Evolutionary conservation across 2,888 invertebrate genomes (phyloP).

Genomic region (Pollenia angustigena): DNA sequence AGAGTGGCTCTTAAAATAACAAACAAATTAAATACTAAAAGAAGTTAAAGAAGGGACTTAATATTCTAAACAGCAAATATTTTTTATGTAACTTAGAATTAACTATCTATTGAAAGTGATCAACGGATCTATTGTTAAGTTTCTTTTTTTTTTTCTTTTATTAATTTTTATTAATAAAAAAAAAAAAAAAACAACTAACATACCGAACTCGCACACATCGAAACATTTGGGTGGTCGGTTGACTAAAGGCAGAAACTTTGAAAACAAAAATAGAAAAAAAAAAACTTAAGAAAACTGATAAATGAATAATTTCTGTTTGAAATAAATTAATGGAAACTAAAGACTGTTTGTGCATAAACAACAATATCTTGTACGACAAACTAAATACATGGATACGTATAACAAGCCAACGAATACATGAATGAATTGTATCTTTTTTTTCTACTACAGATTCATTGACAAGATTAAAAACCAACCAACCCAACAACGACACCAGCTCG

Average conservation of each 20-base stretch:
- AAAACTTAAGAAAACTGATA: background rate
- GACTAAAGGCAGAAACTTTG: background rate
- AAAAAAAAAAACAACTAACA: background rate
- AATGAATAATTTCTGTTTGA: slow-evolving; percentile 17
- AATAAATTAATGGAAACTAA: slow-evolving; percentile 17
- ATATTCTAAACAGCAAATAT: slow-evolving; percentile 59
- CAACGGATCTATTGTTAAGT: slow-evolving; percentile 46
- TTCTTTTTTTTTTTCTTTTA: slow-evolving; percentile 3
- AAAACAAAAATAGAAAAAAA: slow-evolving; percentile 12
- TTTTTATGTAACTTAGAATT: slow-evolving; percentile 43
- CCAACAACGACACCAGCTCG: slow-evolving; percentile 42
- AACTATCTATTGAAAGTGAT: slow-evolving; percentile 58
- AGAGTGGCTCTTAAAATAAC: slow-evolving; percentile 22
- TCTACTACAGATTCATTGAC: slow-evolving; percentile 56
- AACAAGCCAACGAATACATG: slow-evolving; percentile 10
- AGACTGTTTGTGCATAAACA: slow-evolving; percentile 24
- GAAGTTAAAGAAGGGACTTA: slow-evolving; percentile 40
- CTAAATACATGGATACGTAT: background rate
- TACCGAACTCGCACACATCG: slow-evolving; percentile 7
- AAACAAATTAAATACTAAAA: slow-evolving; percentile 3
- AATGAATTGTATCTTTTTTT: slow-evolving; percentile 33
- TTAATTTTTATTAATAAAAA: slow-evolving; percentile 18
- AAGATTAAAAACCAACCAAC: slow-evolving; percentile 54
- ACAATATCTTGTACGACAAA: slow-evolving; percentile 3
- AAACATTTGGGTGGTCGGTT: slow-evolving; percentile 60